phyloP scores from a whole-genome alignment of 2,797 vertebrate species.

The Sandelia bainsii region DNA sequence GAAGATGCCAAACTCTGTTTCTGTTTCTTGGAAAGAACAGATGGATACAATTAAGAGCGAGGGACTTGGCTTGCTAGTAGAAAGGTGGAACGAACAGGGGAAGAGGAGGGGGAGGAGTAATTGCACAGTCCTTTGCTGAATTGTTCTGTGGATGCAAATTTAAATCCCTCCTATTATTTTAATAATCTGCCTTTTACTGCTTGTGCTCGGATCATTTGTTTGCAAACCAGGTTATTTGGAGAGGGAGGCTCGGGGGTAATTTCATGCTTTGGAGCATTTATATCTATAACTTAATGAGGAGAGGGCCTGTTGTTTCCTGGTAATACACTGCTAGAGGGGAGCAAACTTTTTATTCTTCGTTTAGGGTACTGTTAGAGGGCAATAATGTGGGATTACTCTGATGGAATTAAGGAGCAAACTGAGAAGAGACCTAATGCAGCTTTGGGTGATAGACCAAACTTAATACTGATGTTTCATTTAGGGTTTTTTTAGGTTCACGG shows the following conservation, averaged over 20 bases:
- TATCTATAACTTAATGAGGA: slow-evolving; percentile 98
- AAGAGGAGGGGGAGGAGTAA: slow-evolving; percentile 73
- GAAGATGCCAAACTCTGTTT: slow-evolving; percentile 38
- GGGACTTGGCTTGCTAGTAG: slow-evolving; percentile 52
- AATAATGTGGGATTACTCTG: slow-evolving; percentile 80
- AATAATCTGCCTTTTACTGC: slow-evolving; percentile 93
- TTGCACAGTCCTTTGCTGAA: slow-evolving; percentile 83
- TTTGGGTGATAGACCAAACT: slow-evolving; percentile 69
- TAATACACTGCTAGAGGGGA: slow-evolving; percentile 85
- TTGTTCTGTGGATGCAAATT: slow-evolving; percentile 90
- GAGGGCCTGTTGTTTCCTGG: slow-evolving; percentile 96
- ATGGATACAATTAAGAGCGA: slow-evolving; percentile 71
- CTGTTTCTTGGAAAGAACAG: slow-evolving; percentile 61
- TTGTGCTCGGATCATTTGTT: slow-evolving; percentile 97
- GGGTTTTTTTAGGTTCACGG: slow-evolving; percentile 62
- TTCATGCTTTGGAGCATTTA: slow-evolving; percentile 99
- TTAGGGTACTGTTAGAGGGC: slow-evolving; percentile 85
- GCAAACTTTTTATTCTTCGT: slow-evolving; percentile 87
- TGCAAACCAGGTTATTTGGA: slow-evolving; percentile 98
- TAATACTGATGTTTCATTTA: slow-evolving; percentile 71
- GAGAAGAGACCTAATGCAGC: slow-evolving; percentile 72
- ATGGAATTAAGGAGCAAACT: slow-evolving; percentile 79
- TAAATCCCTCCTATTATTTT: slow-evolving; percentile 95
- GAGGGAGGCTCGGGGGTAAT: slow-evolving; percentile 97
- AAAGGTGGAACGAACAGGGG: slow-evolving; percentile 71